Evolutionary conservation across 2,888 invertebrate genomes (phyloP), one percentile per base, ranked within the genome.

Genomic region (Ferrisia virgata): DNA sequence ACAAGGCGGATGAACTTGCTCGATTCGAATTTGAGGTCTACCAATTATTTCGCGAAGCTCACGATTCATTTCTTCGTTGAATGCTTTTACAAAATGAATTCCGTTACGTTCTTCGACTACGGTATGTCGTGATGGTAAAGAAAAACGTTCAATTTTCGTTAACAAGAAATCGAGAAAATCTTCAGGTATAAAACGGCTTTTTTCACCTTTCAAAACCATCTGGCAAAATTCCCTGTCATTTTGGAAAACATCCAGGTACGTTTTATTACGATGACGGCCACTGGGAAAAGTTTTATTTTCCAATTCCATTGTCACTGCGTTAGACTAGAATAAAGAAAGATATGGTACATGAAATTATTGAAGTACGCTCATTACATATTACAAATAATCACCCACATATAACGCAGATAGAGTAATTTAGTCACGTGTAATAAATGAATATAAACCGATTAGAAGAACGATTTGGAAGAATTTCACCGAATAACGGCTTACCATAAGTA

Each of bases 181-280:
- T 15, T 28, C 72, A 0, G 82, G 82, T 5, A 40, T 40, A 47
- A 40, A 72, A 8, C 25, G 22, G 18, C 43, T 82, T 39, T 15
- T 25, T 25, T 69, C 43, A 3, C 69, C 25, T n/a, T 31, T 28
- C 8, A 69, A 8, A 11, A 82, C 82, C 11, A 25, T n/a, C 3
- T 72, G 9, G 28, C 82, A 82, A 22, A 72, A 82, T 5, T 69
- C 40, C 13, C 13, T 9, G n/a, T 82, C 72, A 9, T 1, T 40
- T 40, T 72, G 40, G 0, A 25, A 18, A 0, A 82, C 69, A 11
- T 72, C 22, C 1, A 25, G 40, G 43, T 39, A 82, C 0, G 82
- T 72, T 25, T 43, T 69, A 11, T 82, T 82, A 1, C 69, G 36
- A 82, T 82, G 43, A 8, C 82, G 58, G 1, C 82, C 82, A 25